These are phyloP conservation scores for Caenorhabditis latens DNA, from an alignment of 1,140 invertebrate species.

Conservation along the genomic window DNA sequence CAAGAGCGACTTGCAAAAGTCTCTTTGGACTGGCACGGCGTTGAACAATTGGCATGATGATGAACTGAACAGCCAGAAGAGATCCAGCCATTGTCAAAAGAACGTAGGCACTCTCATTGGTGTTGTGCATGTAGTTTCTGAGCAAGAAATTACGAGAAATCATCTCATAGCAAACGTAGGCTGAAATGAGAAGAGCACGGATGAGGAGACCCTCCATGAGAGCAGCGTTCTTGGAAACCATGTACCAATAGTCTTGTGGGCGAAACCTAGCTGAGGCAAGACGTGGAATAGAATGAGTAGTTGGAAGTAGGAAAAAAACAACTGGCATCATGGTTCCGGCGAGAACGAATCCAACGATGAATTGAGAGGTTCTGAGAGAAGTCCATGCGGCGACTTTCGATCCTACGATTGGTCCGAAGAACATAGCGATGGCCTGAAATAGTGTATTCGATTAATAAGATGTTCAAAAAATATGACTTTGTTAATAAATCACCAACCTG, in stretches of 20 bases:
- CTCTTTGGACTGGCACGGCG: conserved; percentile 68
- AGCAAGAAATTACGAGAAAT: conserved; percentile 77
- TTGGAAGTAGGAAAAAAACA: conserved; percentile 74
- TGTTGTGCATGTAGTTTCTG: conserved; percentile 75
- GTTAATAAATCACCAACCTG: conserved; percentile 63
- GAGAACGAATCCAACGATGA: conserved; percentile 71
- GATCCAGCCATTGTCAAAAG: conserved; percentile 75
- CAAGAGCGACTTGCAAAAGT: conserved; percentile 72
- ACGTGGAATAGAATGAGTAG: conserved; percentile 75
- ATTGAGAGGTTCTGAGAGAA: conserved; percentile 73
- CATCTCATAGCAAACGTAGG: conserved; percentile 78
- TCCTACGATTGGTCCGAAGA: conserved; percentile 71
- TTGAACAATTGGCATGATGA: conserved; percentile 74
- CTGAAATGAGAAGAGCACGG: conserved; percentile 71
- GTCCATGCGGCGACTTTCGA: conserved; percentile 76
- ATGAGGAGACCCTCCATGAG: conserved; percentile 73
- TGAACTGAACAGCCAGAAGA: conserved; percentile 72
- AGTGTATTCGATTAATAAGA: not conserved
- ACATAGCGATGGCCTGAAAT: conserved; percentile 71
- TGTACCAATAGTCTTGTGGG: conserved; percentile 77
- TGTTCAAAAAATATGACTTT: not conserved
- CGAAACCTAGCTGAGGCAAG: conserved; percentile 73
- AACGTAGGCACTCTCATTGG: conserved; percentile 75
- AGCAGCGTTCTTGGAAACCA: conserved; percentile 74
- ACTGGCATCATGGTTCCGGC: conserved; percentile 71